phyloP scores from a whole-genome alignment of 2,113 vertebrate species.

The Stigmatopora nigra region DNA sequence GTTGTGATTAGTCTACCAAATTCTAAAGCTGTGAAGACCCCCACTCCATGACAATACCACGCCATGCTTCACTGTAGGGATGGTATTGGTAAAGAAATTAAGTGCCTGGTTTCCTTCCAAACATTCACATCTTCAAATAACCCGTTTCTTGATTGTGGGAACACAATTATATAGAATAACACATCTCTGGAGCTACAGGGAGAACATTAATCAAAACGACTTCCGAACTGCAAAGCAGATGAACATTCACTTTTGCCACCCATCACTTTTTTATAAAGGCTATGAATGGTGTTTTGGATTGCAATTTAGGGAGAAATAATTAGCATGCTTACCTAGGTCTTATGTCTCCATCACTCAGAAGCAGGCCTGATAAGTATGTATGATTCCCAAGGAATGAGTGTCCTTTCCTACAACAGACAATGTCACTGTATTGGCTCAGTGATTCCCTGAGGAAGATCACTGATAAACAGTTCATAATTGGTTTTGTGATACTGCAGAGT shows the following conservation, averaged over 20 bases:
- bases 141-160: too few species aligned
- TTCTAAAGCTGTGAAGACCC: too few species aligned
- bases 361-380: neutral
- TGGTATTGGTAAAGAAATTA: too few species aligned
- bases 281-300: neutral
- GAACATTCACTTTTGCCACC: neutral
- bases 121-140: too few species aligned
- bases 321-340: neutral
- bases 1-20: too few species aligned
- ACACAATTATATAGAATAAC: neutral
- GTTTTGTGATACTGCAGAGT: slow-evolving; percentile 35
- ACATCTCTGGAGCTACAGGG: neutral
- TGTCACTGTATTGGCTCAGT: slow-evolving; percentile 3
- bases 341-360: neutral
- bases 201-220: neutral
- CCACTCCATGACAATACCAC: too few species aligned
- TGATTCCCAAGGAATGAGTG: neutral
- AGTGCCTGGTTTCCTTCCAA: too few species aligned
- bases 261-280: neutral
- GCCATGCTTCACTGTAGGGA: too few species aligned
- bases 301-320: neutral
- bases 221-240: neutral
- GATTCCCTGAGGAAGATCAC: slow-evolving; percentile 11
- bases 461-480: slow-evolving; percentile 21
- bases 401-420: slow-evolving; percentile 5